A percentile compares a stretch with the other conserved stretches of the same genome.
Evolutionary conservation across 2,888 invertebrate genomes (phyloP).

Genomic region (Tetragonisca angustula): DNA sequence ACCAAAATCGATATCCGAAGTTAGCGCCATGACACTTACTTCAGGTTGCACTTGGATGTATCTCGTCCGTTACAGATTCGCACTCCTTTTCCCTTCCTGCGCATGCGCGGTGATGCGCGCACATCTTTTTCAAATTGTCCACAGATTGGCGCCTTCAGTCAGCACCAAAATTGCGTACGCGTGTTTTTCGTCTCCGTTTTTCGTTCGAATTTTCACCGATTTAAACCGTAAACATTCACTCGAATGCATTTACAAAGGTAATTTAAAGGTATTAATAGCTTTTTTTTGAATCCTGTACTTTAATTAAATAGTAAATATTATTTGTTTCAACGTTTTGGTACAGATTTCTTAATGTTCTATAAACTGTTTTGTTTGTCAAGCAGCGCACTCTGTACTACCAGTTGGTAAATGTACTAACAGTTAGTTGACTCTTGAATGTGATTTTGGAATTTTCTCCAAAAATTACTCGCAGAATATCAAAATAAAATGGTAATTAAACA

Average conservation of each 20-base stretch:
- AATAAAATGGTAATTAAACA: not conserved
- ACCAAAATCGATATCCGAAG: constrained; percentile 76
- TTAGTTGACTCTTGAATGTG: not conserved
- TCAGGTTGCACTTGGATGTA: constrained; percentile 15
- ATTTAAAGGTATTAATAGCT: not conserved
- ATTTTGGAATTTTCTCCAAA: not conserved
- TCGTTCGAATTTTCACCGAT: not conserved
- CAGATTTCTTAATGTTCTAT: not conserved
- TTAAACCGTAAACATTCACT: not conserved
- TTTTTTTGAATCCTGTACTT: not conserved
- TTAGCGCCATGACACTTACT: constrained; percentile 71
- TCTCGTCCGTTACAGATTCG: not conserved
- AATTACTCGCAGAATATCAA: not conserved
- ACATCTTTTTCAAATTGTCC: constrained; percentile 23
- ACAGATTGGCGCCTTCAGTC: not conserved
- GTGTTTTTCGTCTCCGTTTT: not conserved
- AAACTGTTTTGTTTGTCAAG: not conserved
- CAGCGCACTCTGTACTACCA: constrained; percentile 30
- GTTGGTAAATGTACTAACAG: not conserved
- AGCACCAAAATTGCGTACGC: not conserved
- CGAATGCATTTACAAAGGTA: not conserved
- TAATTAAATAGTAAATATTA: not conserved
- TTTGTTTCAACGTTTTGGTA: not conserved
- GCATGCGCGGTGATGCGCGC: constrained; percentile 24
- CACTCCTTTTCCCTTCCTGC: not conserved